phyloP scores from a whole-genome alignment of 2,113 vertebrate genomes.

The Stigmatopora nigra region DNA sequence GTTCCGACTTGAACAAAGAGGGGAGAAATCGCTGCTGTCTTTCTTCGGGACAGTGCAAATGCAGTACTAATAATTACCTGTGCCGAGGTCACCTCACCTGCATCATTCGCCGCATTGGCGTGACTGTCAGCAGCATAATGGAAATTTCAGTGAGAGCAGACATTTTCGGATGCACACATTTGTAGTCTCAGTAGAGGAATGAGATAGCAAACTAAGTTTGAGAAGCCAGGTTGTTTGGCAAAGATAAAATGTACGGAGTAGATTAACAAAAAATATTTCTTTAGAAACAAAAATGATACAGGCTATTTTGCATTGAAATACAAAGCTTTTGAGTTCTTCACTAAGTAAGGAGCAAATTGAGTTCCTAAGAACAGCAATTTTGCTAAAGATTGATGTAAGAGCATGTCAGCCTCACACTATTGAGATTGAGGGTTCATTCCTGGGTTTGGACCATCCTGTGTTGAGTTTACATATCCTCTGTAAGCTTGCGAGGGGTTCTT shows the following conservation, averaged over 20 bases:
- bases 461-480: too few species aligned
- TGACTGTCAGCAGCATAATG: conserved; percentile 5
- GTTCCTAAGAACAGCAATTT: too few species aligned
- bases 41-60: neutral
- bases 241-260: neutral
- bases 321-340: neutral
- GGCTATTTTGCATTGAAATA: neutral
- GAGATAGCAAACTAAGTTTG: neutral
- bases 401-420: too few species aligned
- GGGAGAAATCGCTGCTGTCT: neutral
- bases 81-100: neutral
- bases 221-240: neutral
- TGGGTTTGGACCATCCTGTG: too few species aligned
- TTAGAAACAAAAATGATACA: neutral
- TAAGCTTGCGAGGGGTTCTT: too few species aligned
- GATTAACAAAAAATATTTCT: neutral
- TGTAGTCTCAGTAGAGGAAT: neutral
- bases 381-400: too few species aligned
- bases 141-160: neutral
- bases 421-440: too few species aligned
- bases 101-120: neutral
- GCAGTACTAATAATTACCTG: conserved; percentile 2
- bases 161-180: neutral
- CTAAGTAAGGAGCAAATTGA: too few species aligned
- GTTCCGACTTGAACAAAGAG: neutral